Base-by-base conservation (phyloP, 2,113 vertebrate species). In the Myotis davidii region DNA sequence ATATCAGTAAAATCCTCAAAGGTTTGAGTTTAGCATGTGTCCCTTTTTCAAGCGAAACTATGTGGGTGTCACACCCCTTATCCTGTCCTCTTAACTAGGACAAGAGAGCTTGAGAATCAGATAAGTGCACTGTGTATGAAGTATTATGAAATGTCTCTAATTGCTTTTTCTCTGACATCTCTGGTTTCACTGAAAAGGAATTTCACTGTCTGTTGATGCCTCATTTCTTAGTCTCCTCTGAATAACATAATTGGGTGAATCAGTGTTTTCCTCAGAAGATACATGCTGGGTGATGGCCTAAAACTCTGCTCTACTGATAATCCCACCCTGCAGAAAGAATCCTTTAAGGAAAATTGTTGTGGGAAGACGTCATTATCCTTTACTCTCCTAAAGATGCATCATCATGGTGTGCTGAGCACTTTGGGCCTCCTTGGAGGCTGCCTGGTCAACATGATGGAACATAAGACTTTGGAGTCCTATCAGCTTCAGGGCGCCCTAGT, bases 21-120 rank as follows among this genome's bases (percentile, higher is more conserved):
- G 32, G 17, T 25, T 77, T 94, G 23, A 45, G n/a, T 50, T 91
- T 17, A 85, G 14, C 16, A 25, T 64, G 16, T 54, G 72, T 93
- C 34, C 67, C 50, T 84, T 84, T 92, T 69, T 61, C 77, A 96
- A 94, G 72, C 5, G 48, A 95, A 96, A 94, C 94, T 96, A 37
- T 65, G 16, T 70, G 56, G 25, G 37, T 1, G 37, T 90, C 64
- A 73, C 48, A 48, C 32, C 67, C 39, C 25, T 93, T 88, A 39
- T 87, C 73, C 59, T 82, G 39, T 88, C 70, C 67, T 95, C 72
- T 81, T 90, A 94, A 73, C 72, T 90, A 91, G 59, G 61, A 93
- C 81, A 87, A 93, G 76, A 82, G 67, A 97, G 72, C 23, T 32
- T 70, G 59, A 96, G 48, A 90, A 88, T 94, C 48, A 88, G 82